Evolutionary conservation across 2,113 vertebrate species (phyloP).

Genomic region (Sakesphorus luctuosus): DNA sequence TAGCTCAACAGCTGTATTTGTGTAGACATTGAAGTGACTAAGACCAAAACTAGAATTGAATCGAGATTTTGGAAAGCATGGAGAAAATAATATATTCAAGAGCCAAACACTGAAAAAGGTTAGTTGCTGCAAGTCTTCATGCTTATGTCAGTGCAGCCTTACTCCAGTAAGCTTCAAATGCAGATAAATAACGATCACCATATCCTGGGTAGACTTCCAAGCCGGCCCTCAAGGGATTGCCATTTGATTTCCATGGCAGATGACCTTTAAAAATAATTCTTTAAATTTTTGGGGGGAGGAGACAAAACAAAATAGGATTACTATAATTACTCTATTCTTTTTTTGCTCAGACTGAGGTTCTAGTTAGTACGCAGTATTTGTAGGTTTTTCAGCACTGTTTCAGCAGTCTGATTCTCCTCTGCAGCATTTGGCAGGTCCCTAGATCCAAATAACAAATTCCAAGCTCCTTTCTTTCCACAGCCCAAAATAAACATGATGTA

Average conservation of each 20-base stretch:
- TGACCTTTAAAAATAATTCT: background rate
- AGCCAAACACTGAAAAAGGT: background rate
- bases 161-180: background rate
- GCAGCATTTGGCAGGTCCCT: background rate
- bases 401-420: background rate
- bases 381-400: background rate
- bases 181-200: background rate
- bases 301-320: background rate
- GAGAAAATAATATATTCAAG: background rate
- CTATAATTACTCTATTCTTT: background rate
- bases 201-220: background rate
- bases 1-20: background rate
- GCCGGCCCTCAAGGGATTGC: background rate
- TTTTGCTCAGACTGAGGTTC: background rate
- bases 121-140: background rate
- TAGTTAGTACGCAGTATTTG: background rate
- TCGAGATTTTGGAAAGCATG: background rate
- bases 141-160: background rate
- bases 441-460: background rate
- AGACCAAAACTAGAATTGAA: background rate
- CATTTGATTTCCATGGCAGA: background rate
- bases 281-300: background rate
- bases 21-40: background rate
- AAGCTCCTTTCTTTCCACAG: background rate
- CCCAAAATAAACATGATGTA: background rate